Base-by-base conservation (phyloP, 2,797 vertebrate species). In the Cephalopachus bancanus region DNA sequence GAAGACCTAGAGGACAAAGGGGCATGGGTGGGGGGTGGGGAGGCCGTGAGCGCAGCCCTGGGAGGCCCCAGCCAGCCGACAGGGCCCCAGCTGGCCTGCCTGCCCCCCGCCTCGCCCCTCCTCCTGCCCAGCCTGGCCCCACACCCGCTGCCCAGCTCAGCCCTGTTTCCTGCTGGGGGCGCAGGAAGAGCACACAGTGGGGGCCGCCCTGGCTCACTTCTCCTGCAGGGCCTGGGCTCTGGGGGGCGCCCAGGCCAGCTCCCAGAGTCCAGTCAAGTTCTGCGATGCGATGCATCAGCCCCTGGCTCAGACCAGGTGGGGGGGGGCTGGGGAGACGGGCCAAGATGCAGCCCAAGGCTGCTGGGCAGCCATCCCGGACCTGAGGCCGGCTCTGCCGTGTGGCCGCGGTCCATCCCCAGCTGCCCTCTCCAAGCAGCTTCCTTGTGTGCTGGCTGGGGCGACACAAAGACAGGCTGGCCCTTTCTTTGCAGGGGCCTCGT, bases 1-100 rank as follows among this genome's bases (percentile, higher is more conserved):
- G 98, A 99, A 99, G 98, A 99, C 99, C 99, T 99, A 98, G n/a
- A 98, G 98, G 79, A 97, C 97, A 98, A 98, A 96, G 55, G 78
- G 60, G 59, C 69, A 86, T 17, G n/a, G 37, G n/a, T 30, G 67
- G 67, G 67, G 67, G 76, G 37, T 37, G 74, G 33, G 53, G 62
- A 30, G 37, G 26, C 71, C 72, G 33, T 69, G 81, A 75, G 69
- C 24, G 75, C 24, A 55, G 53, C 24, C 65, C 20, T 19, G 64
- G 81, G 57, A 60, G 28, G 28, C 55, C 57, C 60, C 59, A 30
- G 14, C 28, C 26, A 37, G 30, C 37, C 81, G 8, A 28, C 19
- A 78, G 62, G 28, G 79, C 57, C 78, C 67, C 95, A 96, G 92
- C 64, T 92, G 87, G 80, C 74, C 26, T n/a, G 67, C 71, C 74